phyloP scores from a whole-genome alignment of 1,140 invertebrate genomes.

The Brachionus calyciflorus region DNA sequence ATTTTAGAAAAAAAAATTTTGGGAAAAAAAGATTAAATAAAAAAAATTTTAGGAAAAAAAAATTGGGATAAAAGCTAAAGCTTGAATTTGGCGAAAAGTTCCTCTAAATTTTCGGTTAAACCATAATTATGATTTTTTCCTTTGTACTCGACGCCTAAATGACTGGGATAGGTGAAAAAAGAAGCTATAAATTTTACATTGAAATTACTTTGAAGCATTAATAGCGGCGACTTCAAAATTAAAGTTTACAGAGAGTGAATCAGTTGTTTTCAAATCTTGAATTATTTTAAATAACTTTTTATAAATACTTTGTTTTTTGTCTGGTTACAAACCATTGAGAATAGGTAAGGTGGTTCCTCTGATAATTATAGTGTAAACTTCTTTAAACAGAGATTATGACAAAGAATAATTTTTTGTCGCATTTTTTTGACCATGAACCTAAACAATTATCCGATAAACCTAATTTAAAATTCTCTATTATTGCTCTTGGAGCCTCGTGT shows the following conservation, averaged over 20 bases:
- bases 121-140: constrained; percentile 4
- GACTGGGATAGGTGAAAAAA: constrained; percentile 12
- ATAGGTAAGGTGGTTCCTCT: not conserved
- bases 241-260: not conserved
- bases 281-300: constrained; percentile 1
- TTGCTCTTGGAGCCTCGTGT: too few species aligned
- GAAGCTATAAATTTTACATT: constrained; percentile 8
- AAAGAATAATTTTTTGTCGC: not conserved
- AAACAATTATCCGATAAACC: too few species aligned
- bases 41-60: too few species aligned
- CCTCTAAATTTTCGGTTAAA: not conserved
- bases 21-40: not conserved
- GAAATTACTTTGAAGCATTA: not conserved
- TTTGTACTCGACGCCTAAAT: constrained; percentile 10
- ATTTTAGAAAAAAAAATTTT: not conserved
- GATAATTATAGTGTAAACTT: not conserved
- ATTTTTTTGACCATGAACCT: not conserved
- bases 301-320: not conserved
- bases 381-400: not conserved
- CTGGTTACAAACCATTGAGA: not conserved
- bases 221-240: not conserved
- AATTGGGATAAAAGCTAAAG: constrained; percentile 1
- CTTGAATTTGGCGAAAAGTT: not conserved
- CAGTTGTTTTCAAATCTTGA: not conserved
- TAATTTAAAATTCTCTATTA: too few species aligned